Percentiles rank a stretch among this genome's conserved stretches.
phyloP scores from a whole-genome alignment of 2,797 vertebrate genomes.

The Melanotaenia nigrans region DNA sequence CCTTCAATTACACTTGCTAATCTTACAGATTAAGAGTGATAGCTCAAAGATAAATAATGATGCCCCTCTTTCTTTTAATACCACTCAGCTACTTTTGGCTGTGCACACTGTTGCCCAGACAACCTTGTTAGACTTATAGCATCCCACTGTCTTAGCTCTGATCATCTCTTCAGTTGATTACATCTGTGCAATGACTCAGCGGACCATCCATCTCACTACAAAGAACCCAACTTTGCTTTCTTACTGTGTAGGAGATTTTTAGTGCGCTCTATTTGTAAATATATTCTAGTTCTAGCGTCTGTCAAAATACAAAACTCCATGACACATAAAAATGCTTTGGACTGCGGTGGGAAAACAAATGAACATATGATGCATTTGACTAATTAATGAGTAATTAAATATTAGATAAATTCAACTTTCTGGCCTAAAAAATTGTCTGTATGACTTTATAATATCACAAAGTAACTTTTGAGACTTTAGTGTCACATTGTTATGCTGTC shows the following conservation, averaged over 20 bases:
- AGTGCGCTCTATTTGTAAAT: neutral
- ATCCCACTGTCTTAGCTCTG: slow-evolving; percentile 45
- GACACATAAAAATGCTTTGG: neutral
- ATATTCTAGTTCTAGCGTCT: neutral
- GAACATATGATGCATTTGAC: neutral
- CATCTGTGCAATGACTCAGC: slow-evolving; percentile 16
- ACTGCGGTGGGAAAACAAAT: neutral
- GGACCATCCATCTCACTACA: slow-evolving; percentile 29
- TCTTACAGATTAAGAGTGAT: slow-evolving; percentile 56
- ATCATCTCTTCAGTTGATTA: slow-evolving; percentile 51
- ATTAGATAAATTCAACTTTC: no score
- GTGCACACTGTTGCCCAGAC: slow-evolving; percentile 55
- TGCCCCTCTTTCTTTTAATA: slow-evolving; percentile 43
- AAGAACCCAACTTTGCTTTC: slow-evolving; percentile 17
- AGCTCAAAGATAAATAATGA: slow-evolving; percentile 65
- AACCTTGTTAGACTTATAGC: slow-evolving; percentile 64
- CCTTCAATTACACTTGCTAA: slow-evolving; percentile 53
- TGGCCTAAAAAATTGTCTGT: no score
- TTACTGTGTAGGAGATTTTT: neutral
- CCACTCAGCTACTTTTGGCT: slow-evolving; percentile 48
- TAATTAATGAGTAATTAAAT: no score
- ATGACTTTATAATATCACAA: no score
- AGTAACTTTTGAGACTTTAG: no score
- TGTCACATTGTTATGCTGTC: no score
- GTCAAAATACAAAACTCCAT: neutral